Evolutionary conservation across 2,113 vertebrate species (phyloP), one percentile per base, ranked within the genome.

Genomic region (Takifugu bimaculatus): DNA sequence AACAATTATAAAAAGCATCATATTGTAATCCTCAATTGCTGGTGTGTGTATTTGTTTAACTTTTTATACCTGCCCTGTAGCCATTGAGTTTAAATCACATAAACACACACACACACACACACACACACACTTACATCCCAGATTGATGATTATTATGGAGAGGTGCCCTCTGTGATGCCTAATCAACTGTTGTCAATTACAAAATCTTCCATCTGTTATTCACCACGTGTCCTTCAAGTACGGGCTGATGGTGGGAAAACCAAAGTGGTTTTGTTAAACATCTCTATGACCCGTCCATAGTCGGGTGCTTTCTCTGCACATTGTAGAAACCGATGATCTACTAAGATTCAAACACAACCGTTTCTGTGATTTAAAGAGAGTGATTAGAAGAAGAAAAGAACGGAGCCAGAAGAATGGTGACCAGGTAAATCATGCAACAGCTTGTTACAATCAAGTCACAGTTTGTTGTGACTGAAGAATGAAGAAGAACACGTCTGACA

Each of bases 81-180:
- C 20, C 20, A 1, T 20, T 20, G 20, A 20, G 20, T 20, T 20
- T 20, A 20, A 20, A 20, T 20, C 10, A 20, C 12, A 1, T 13
- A 47, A 12, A 47, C 7, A 13, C 12, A 47, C 6, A 20, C 48
- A 20, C 15, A 50, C 48, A 50, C 15, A 20, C 48, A 20, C 48
- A 52, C 26, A 52, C 12, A 52, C 64, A 42, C 68, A 55, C 35
- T 10, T 57, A 51, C 63, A 69, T 57, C 26, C 26, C 50, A 60
- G 49, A 70, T 32, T 78, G 60, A 26, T 77, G 39, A 47, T 43
- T 50, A 71, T 63, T 62, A 74, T 60, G 32, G n/a, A n/a, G 66
- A 81, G 61, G 69, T 79, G 76, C 57, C 74, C 70, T 78, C 70
- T 60, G 11, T 59, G 60, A 57, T 51, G 61, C 61, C 51, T 81